phyloP scores from a whole-genome alignment of 2,797 vertebrate genomes.

The Echeneis naucrates region DNA sequence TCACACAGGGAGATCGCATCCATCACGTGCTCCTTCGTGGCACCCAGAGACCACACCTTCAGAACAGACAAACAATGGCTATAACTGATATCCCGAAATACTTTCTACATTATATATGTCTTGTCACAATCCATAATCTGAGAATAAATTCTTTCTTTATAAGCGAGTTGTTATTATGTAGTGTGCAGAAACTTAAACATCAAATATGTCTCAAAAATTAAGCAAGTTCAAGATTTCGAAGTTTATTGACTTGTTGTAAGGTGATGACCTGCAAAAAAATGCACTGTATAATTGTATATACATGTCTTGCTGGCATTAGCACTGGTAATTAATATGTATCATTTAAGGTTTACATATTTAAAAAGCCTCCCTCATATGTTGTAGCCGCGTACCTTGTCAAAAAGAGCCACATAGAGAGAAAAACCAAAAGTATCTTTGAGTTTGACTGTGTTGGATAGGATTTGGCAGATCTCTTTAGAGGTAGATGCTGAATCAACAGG shows the following conservation, averaged over 20 bases:
- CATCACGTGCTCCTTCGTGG: constrained; percentile 90
- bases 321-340: no score
- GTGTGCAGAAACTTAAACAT: background rate
- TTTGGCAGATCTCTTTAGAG: constrained; percentile 90
- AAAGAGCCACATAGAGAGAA: constrained; percentile 92
- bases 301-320: no score
- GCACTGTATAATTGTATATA: no score
- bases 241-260: background rate
- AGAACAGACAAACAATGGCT: background rate
- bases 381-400: constrained; percentile 88
- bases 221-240: no score
- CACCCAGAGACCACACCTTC: constrained; percentile 94
- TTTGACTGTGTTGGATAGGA: constrained; percentile 86
- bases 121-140: background rate
- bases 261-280: background rate
- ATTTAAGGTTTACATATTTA: no score
- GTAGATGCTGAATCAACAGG: constrained; percentile 92
- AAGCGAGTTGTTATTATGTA: background rate
- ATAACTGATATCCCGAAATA: background rate
- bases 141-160: background rate
- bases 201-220: background rate
- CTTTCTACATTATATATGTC: background rate
- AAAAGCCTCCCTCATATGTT: no score
- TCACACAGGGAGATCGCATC: constrained; percentile 96
- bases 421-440: constrained; percentile 93